Evolutionary conservation across 2,113 vertebrate species (phyloP), one percentile per base, ranked within the genome.

Genomic region (Struthio camelus): DNA sequence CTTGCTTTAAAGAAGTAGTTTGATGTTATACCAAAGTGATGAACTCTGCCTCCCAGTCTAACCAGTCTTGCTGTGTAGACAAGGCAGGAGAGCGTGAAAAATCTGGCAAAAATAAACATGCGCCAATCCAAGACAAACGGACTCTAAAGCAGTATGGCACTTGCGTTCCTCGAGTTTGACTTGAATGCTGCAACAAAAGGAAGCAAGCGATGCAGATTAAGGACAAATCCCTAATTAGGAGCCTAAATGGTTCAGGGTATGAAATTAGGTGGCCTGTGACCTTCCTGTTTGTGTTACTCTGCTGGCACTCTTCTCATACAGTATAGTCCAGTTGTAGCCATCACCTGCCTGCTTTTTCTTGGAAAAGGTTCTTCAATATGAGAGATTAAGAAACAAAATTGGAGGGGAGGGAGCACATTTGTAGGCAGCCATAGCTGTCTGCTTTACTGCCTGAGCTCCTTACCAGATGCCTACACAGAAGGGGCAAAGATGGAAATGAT

Each of bases 131-230:
- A 61, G 30, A 22, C 24, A 34, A 46, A 24, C 9, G 22, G 78
- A 70, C 23, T 11, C 51, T 66, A 19, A 53, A 93, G 32, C 16
- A 28, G 4, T 5, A 8, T 0, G n/a, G 62, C 53, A 11, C 56
- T 59, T 32, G 4, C 1, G 11, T 34, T 56, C 72, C 84, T 71
- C 6, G 61, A 24, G 36, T 59, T 32, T 34, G 59, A 93, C 53
- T 51, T 0, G 1, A 76, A 4, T 0, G 1, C 2, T 9, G 11
- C 22, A 10, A 65, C 34, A 54, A 67, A 84, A 70, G 59, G 64
- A 78, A 75, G 34, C 0, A 48, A 92, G 65, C 66, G 40, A 80
- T 44, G 5, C 64, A 71, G 27, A 28, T 20, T 6, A 84, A 78
- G 91, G 18, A 56, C 10, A 71, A 73, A 58, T 71, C 78, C 53